These are phyloP conservation scores for Oligia latruncula DNA, from an alignment of 2,888 invertebrate genomes.

Conservation along the genomic window DNA sequence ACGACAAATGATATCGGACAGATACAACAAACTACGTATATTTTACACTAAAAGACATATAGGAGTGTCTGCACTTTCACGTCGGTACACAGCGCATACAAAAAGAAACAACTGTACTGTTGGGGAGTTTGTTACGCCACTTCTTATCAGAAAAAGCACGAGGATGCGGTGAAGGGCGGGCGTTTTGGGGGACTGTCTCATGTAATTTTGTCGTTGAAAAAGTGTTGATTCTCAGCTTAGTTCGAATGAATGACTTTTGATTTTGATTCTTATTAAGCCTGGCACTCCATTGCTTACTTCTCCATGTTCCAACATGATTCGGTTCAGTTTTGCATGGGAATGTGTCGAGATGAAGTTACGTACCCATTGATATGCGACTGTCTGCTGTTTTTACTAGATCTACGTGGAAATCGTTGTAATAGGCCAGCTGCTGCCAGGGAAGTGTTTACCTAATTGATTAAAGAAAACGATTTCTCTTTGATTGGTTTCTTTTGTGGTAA, in stretches of 20 bases:
- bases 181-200: neutral
- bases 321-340: constrained; percentile 67
- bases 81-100: neutral
- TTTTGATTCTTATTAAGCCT: neutral
- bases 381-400: constrained; percentile 61
- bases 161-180: neutral
- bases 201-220: neutral
- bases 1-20: neutral
- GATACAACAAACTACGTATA: neutral
- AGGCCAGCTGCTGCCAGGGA: constrained; percentile 36
- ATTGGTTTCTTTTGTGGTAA: constrained; percentile 2
- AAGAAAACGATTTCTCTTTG: constrained; percentile 47
- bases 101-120: neutral
- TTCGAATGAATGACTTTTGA: neutral
- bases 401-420: constrained; percentile 64
- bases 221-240: neutral
- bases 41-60: neutral
- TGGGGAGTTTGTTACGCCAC: neutral
- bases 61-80: neutral
- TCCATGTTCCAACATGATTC: constrained; percentile 41
- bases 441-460: constrained; percentile 43
- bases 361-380: constrained; percentile 59
- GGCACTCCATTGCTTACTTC: constrained; percentile 31
- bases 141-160: neutral
- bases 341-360: constrained; percentile 67